Evolutionary conservation across 2,113 vertebrate genomes (phyloP).

Genomic region (Rhinoptilus africanus): DNA sequence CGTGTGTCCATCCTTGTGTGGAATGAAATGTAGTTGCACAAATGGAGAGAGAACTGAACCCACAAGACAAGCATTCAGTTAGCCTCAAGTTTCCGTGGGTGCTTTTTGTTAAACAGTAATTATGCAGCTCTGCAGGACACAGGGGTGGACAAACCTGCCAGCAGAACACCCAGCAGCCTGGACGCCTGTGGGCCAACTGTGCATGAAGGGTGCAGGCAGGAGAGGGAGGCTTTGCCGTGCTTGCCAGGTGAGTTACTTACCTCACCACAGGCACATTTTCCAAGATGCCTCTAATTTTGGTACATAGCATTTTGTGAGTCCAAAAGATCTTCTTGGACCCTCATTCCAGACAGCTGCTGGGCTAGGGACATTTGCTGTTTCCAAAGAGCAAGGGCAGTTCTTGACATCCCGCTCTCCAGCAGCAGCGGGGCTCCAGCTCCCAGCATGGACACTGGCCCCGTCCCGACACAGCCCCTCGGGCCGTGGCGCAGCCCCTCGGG

Average conservation of each 20-base stretch:
- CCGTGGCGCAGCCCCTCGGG: background rate
- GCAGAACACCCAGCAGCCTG: background rate
- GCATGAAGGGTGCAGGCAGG: background rate
- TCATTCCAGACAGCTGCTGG: background rate
- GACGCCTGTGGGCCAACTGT: background rate
- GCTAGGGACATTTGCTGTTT: background rate
- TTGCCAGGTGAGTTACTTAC: too few species aligned
- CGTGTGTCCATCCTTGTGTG: accelerated
- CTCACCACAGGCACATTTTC: background rate
- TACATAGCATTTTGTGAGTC: accelerated
- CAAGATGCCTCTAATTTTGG: background rate
- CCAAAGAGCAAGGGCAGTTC: background rate
- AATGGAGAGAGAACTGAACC: background rate
- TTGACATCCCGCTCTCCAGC: background rate
- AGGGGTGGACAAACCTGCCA: background rate
- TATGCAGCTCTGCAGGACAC: background rate
- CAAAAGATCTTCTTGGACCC: background rate
- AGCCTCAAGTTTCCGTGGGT: background rate
- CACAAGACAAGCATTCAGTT: accelerated
- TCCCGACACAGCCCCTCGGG: background rate
- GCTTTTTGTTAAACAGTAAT: background rate
- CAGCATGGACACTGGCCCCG: accelerated
- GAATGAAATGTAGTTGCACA: background rate
- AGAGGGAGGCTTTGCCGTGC: background rate
- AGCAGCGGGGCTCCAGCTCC: background rate